Conservation (phyloP, 1,140 invertebrate species). For the Intoshia linei region DNA sequence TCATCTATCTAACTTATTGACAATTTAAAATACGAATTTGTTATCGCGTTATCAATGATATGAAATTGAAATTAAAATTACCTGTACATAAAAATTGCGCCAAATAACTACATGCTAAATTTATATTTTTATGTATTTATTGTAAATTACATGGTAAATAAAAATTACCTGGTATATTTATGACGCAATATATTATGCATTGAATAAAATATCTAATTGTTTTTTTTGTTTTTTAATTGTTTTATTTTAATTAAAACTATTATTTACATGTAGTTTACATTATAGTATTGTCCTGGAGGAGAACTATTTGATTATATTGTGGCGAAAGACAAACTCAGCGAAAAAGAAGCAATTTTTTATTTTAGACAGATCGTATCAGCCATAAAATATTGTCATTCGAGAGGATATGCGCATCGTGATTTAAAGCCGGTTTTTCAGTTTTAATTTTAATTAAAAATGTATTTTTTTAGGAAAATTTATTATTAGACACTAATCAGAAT, state of each 20-base stretch:
- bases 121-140: too few relatives aligned
- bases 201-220: not conserved
- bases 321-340: conserved; percentile 33
- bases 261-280: conserved; percentile 6
- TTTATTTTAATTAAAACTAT: not conserved
- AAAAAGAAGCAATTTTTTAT: conserved; percentile 35
- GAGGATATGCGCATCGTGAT: conserved; percentile 43
- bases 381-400: conserved; percentile 37
- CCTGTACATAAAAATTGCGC: too few relatives aligned
- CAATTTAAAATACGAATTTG: too few relatives aligned
- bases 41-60: too few relatives aligned
- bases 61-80: too few relatives aligned
- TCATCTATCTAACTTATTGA: too few relatives aligned
- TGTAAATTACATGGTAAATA: too few relatives aligned
- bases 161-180: conserved; percentile 1
- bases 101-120: too few relatives aligned
- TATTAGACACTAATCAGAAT: conserved; percentile 38
- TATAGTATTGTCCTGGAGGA: conserved; percentile 40
- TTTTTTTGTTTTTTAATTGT: conserved; percentile 2
- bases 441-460: not conserved
- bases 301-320: conserved; percentile 55
- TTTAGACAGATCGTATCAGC: conserved; percentile 44
- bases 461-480: conserved; percentile 36
- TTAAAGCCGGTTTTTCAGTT: conserved; percentile 35
- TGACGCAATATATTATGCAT: conserved; percentile 1